Base-by-base conservation (phyloP, 1,140 invertebrate species). In the Drosophila obscura region DNA sequence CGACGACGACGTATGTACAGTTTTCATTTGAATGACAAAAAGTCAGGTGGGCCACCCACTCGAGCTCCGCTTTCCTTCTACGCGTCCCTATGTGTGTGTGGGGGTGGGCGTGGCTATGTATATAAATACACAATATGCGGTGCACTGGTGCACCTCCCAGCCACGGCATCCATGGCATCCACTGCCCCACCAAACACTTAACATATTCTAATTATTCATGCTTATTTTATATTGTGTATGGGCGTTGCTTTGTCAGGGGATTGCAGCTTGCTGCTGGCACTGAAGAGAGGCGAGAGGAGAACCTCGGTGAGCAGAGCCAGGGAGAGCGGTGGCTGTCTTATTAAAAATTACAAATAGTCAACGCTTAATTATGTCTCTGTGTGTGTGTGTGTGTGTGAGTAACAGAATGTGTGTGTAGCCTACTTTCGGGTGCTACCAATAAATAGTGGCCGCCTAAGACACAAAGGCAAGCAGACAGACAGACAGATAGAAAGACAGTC, bases 151-250 rank as follows among this genome's bases (percentile, higher is more conserved):
- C 35, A 13, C 43, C 4, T 8, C 15, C 41, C 67, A 24, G 19
- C 13, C 57, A 44, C 56, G 39, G 39, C 59, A 19, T 26, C 39
- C 53, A 2, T 8, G 7, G 8, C 43, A 44, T 65, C 60, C 24
- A 22, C 24, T 65, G 31, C 66, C 66, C 35, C 67, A 71, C 66
- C 80, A 88, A 87, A 90, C 88, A 90, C 88, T 90, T 90, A 90
- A 90, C 88, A 90, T 90, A 90, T 90, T 90, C 88, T 90, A 90
- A 90, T 90, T 90, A 90, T 90, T 90, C 88, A 90, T 90, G 88
- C 88, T 90, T 90, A 90, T 90, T 88, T 90, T 90, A 74, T 89
- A 84, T 88, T 88, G 84, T 88, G 82, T 89, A 67, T 81, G 81
- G 48, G 50, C 39, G 48, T 43, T 77, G 50, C 65, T 51, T 75